Conservation (phyloP, 2,113 vertebrate genomes). For the Callorhinus ursinus region DNA sequence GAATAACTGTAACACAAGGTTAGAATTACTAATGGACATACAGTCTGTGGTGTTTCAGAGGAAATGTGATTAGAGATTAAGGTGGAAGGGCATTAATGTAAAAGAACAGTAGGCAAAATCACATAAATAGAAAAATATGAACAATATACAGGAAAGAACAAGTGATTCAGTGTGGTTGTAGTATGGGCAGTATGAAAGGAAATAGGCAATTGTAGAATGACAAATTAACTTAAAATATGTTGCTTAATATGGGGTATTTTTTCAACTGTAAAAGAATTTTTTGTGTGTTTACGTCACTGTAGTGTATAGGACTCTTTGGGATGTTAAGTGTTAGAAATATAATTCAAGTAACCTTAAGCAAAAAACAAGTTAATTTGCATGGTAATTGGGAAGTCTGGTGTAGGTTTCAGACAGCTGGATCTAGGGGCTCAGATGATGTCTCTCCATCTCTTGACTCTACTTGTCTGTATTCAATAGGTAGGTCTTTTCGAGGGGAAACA, state of each 20-base stretch:
- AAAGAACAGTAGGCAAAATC: slow-evolving; percentile 7
- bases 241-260: background rate
- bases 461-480: slow-evolving; percentile 3
- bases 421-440: background rate
- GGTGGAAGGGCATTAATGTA: slow-evolving; percentile 25
- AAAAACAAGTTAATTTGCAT: background rate
- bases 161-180: background rate
- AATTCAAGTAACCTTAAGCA: slow-evolving; percentile 8
- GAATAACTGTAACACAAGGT: background rate
- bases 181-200: background rate
- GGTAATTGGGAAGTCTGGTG: background rate
- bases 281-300: background rate
- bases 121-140: slow-evolving; percentile 34
- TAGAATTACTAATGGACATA: slow-evolving; percentile 18
- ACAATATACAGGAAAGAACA: background rate
- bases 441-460: background rate
- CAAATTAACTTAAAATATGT: slow-evolving; percentile 36
- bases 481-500: background rate
- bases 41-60: slow-evolving; percentile 19
- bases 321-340: slow-evolving; percentile 28
- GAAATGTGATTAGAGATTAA: slow-evolving; percentile 46
- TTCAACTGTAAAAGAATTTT: slow-evolving; percentile 30
- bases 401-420: background rate
- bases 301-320: background rate
- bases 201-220: slow-evolving; percentile 31